Evolutionary conservation across 2,888 invertebrate species (phyloP), one percentile per base, ranked within the genome.

Genomic region (Adelphocoris suturalis): DNA sequence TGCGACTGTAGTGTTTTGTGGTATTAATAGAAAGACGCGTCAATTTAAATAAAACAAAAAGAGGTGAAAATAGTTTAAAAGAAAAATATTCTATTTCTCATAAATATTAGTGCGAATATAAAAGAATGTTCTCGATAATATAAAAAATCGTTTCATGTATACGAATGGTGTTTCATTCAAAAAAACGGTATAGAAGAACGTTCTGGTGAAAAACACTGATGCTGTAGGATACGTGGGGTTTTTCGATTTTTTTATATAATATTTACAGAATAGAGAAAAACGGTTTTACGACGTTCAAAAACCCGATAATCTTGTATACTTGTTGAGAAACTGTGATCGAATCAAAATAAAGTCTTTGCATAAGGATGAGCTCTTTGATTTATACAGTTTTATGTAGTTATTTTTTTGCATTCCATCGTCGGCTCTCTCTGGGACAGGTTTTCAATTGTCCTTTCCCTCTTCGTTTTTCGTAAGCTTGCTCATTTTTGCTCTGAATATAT

Each of bases 361-460:
- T 61, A 57, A 85, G 85, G 85, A 85, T 28, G 85, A 85, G 85
- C 85, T 85, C 85, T 85, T 85, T 85, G 85, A 85, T 85, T 68
- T 57, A 52, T 52, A 48, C 48, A 61, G 61, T 61, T 61, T 19
- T 68, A n/a, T 81, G 19, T 19, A 82, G 52, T 7, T 82, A 19
- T 19, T 78, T n/a, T 2, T 23, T 52, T 82, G 47, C 23, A 52
- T 82, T 82, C 82, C 52, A 82, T 46, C 12, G 37, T 37, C 37
- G 37, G 37, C 37, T 37, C 37, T 37, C 37, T 37, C 37, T 4
- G 7, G 37, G 37, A 37, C 37, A 37, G 3, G 37, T 37, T 37
- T 37, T 37, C 37, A 4, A 7, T 37, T 37, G 28, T 80, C n/a
- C 75, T 16, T n/a, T 28, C 16, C 16, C 46, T 47, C n/a, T 28